These are phyloP conservation scores for Clarias gariepinus DNA, from an alignment of 2,113 vertebrate species.

Conservation along the genomic window DNA sequence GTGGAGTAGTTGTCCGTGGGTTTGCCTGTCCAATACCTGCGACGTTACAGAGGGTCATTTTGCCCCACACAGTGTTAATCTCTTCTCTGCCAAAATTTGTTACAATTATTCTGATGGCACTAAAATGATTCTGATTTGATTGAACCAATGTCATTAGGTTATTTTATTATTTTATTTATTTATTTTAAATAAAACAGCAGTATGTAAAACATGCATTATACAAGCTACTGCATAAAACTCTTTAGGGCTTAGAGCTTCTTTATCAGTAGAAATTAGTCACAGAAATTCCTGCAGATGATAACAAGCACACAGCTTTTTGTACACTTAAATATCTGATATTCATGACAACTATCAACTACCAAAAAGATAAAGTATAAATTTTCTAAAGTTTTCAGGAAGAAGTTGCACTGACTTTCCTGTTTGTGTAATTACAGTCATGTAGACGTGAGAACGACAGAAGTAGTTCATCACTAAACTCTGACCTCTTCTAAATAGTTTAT, in stretches of 20 bases:
- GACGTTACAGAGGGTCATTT: no score
- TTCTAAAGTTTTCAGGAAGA: not conserved
- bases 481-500: slow-evolving; percentile 14
- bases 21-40: no score
- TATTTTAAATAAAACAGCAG: not conserved
- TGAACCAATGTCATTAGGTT: not conserved
- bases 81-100: not conserved
- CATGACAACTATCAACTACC: not conserved
- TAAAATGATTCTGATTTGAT: not conserved
- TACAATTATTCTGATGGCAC: not conserved
- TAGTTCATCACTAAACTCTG: slow-evolving; percentile 17
- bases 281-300: not conserved
- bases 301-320: not conserved
- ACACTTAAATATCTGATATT: not conserved
- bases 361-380: not conserved
- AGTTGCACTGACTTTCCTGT: not conserved
- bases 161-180: not conserved
- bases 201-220: not conserved
- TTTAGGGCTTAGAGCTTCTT: not conserved
- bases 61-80: not conserved
- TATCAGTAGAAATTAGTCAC: not conserved
- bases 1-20: no score
- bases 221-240: not conserved
- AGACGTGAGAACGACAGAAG: slow-evolving; percentile 19
- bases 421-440: slow-evolving; percentile 16